Evolutionary conservation across 2,113 vertebrate genomes (phyloP).

Genomic region (Hoplias malabaricus): DNA sequence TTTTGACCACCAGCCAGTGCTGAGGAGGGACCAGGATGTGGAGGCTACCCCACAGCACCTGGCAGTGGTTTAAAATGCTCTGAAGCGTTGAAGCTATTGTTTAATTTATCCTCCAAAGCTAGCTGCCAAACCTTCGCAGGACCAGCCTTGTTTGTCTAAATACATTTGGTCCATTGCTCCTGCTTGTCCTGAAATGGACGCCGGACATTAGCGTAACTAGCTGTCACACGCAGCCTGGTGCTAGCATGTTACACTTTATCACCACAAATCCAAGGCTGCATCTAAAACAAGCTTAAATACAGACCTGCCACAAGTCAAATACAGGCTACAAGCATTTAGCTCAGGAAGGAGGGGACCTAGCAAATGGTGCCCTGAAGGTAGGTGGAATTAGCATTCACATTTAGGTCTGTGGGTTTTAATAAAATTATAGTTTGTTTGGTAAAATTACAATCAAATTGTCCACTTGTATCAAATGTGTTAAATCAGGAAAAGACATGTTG

Average conservation of each 20-base stretch:
- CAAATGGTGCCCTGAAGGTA: background rate
- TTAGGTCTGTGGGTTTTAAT: too few relatives aligned
- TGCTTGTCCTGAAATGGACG: background rate
- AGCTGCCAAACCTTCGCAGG: slow-evolving; percentile 49
- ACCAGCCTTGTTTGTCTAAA: slow-evolving; percentile 27
- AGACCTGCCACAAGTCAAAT: slow-evolving; percentile 34
- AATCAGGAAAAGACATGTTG: too few relatives aligned
- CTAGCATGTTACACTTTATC: slow-evolving; percentile 36
- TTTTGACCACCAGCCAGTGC: background rate
- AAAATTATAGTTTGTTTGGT: too few relatives aligned
- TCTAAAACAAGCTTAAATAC: slow-evolving; percentile 46
- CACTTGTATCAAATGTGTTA: too few relatives aligned
- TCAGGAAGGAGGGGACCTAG: slow-evolving; percentile 42
- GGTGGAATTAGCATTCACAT: too few relatives aligned
- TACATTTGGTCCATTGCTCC: background rate
- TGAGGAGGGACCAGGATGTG: slow-evolving; percentile 16
- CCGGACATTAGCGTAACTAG: background rate
- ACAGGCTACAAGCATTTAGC: slow-evolving; percentile 43
- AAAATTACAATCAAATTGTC: too few relatives aligned
- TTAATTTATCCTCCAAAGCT: slow-evolving; percentile 55
- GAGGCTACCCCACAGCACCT: background rate
- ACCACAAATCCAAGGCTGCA: slow-evolving; percentile 44
- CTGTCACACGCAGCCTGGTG: background rate
- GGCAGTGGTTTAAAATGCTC: slow-evolving; percentile 45
- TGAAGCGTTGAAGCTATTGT: slow-evolving; percentile 58